Evolutionary conservation across 2,113 vertebrate species (phyloP), one percentile per base, ranked within the genome.

Genomic region (Amia ocellicauda): DNA sequence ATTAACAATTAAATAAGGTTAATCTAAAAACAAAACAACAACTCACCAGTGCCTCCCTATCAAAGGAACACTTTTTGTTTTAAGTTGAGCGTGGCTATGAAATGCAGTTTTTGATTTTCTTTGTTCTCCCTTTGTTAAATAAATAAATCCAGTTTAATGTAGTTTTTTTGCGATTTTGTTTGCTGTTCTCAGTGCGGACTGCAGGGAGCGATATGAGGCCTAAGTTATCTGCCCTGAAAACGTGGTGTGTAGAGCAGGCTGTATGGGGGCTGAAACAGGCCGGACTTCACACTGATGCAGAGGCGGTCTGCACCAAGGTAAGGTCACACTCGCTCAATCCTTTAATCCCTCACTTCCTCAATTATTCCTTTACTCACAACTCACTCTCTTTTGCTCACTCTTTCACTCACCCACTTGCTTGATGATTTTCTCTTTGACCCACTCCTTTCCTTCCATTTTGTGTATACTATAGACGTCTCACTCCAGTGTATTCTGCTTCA

Each of bases 241-340:
- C 75, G 55, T 99, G 97, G 97, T 93, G 90, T 23, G 76, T 97
- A 0, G 92, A 91, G 64, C 94, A 98, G 79, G 89, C 93, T 26
- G 85, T 94, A 71, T 85, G 84, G 47, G 88, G 91, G 50, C 85
- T 98, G 7, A 81, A 88, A 64, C 85, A 92, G 65, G 73, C 76
- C 10, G 88, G 88, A 22, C 89, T 83, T 66, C 78, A 90, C 42
- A 81, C 92, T 29, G 89, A 95, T 75, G 97, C 97, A 2, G 93
- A 96, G 76, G 81, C 86, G 45, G 88, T 99, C 51, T 98, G 96
- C 71, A 88, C 83, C 49, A 93, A 95, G 94, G 97, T 99, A 88
- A 41, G 61, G 3, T 0, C 16, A 5, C 19, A 7, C 7, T 29
- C 26, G n/a, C 23, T 58, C 7, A 31, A 2, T 4, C 26, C 24